Base-by-base conservation (phyloP, 2,888 invertebrate genomes). In the Lepidochrysops patricia region DNA sequence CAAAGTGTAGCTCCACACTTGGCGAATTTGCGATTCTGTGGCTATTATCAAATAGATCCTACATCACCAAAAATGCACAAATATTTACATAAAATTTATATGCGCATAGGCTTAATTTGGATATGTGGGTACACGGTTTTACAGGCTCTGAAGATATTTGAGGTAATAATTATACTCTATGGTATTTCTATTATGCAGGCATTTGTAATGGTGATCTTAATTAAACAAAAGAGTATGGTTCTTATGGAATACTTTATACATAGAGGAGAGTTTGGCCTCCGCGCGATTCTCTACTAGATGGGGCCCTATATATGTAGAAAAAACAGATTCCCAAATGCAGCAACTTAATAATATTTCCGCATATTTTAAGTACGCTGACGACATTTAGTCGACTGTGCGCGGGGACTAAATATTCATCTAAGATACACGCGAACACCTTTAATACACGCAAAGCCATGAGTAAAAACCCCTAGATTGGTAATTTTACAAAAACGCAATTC, bases 141-240 rank as follows among this genome's bases (percentile, higher is more conserved):
- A 62, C 77, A 80, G 64, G 70, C 72, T 2, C 60, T 80, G 2
- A 73, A 77, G 63, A 68, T 80, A 61, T 72, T 74, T 64, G 66
- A 78, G 70, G 82, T 81, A 73, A 67, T 63, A 43, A 43, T 66
- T 60, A 49, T 57, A 29, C n/a, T n/a, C n/a, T n/a, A n/a, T n/a
- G 35, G 34, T 34, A 34, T n/a, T n/a, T 34, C n/a, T 3, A 34
- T 4, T n/a, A 34, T n/a, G n/a, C 34, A n/a, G 12, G 34, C n/a
- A n/a, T 34, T 34, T 34, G 34, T 34, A 34, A 34, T 34, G n/a
- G n/a, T n/a, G n/a, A n/a, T n/a, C n/a, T n/a, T n/a, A n/a, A n/a
- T n/a, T n/a, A n/a, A n/a, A n/a, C n/a, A n/a, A n/a, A n/a, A n/a
- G n/a, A n/a, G n/a, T n/a, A n/a, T n/a, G n/a, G n/a, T n/a, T n/a